phyloP scores from a whole-genome alignment of 2,797 vertebrate genomes.

The Takifugu rubripes region DNA sequence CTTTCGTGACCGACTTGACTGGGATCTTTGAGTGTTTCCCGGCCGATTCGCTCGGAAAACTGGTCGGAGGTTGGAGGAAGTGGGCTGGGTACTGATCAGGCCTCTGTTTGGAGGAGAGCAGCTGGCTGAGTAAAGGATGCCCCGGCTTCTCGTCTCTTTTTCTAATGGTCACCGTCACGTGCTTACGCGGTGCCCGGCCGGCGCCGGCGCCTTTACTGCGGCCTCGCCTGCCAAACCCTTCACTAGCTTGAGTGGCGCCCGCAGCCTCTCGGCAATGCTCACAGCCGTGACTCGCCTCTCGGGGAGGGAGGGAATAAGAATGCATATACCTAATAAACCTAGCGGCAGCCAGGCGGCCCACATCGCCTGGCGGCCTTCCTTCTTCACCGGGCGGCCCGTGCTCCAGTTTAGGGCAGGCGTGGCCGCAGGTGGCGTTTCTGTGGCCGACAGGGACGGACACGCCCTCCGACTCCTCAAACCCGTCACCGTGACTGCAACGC shows the following conservation, averaged over 20 bases:
- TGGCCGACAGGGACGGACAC: constrained; percentile 65
- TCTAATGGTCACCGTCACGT: constrained; percentile 71
- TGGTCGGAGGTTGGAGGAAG: constrained; percentile 44
- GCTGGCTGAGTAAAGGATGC: constrained; percentile 78
- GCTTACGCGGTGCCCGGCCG: constrained; percentile 49
- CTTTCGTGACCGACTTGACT: constrained; percentile 35
- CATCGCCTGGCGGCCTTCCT: constrained; percentile 79
- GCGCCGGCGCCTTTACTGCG: constrained; percentile 41
- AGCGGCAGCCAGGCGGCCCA: constrained; percentile 77
- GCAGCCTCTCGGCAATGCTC: constrained; percentile 81
- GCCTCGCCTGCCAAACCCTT: constrained; percentile 66
- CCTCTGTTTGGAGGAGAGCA: constrained; percentile 76
- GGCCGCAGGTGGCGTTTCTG: constrained; percentile 71
- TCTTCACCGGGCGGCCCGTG: constrained; percentile 75
- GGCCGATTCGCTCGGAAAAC: constrained; percentile 44
- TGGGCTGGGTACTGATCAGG: constrained; percentile 63
- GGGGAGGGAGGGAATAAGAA: constrained; percentile 84
- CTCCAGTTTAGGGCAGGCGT: constrained; percentile 72
- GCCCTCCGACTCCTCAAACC: constrained; percentile 68
- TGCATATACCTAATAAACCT: constrained; percentile 88
- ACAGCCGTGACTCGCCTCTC: constrained; percentile 83
- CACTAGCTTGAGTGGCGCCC: constrained; percentile 70
- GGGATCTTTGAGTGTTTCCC: constrained; percentile 40
- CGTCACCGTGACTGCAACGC: constrained; percentile 73
- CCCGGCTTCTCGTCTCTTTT: constrained; percentile 73